Conservation (phyloP, 2,888 invertebrate genomes). For the Charanyca ferruginea region DNA sequence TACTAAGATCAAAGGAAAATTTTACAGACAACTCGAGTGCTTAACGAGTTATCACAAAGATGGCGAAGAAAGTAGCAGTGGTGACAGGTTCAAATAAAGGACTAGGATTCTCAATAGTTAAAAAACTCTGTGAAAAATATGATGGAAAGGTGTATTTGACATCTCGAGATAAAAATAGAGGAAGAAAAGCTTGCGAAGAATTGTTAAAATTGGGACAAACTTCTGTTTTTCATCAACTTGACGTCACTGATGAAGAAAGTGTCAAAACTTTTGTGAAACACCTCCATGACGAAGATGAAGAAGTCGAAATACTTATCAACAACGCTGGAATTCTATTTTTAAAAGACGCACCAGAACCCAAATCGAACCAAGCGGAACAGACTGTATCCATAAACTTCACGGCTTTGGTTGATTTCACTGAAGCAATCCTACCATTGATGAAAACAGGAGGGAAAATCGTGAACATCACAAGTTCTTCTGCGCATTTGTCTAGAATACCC, state of each 20-base stretch:
- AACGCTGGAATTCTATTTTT: constrained; percentile 92
- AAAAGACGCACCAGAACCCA: constrained; percentile 80
- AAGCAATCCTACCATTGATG: constrained; percentile 93
- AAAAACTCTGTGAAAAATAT: constrained; percentile 92
- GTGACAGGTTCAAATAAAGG: constrained; percentile 95
- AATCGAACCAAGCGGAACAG: constrained; percentile 76
- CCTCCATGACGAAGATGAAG: constrained; percentile 90
- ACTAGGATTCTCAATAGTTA: constrained; percentile 93
- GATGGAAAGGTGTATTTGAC: constrained; percentile 93
- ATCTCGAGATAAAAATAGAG: constrained; percentile 91
- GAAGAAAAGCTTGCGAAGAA: constrained; percentile 90
- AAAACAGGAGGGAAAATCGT: constrained; percentile 93
- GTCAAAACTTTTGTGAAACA: constrained; percentile 89
- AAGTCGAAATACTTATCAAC: constrained; percentile 94
- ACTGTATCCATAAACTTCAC: constrained; percentile 82
- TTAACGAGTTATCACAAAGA: constrained; percentile 39
- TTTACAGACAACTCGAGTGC: background rate
- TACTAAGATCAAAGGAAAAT: background rate
- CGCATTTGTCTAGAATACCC: constrained; percentile 92
- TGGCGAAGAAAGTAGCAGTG: constrained; percentile 79
- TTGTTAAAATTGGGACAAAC: constrained; percentile 87
- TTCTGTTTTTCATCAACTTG: constrained; percentile 93
- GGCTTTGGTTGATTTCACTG: constrained; percentile 85
- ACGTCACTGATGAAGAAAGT: constrained; percentile 92
- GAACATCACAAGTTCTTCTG: constrained; percentile 94